Conservation (phyloP, 2,797 vertebrate species). For the Spinibarbus caldwelli region DNA sequence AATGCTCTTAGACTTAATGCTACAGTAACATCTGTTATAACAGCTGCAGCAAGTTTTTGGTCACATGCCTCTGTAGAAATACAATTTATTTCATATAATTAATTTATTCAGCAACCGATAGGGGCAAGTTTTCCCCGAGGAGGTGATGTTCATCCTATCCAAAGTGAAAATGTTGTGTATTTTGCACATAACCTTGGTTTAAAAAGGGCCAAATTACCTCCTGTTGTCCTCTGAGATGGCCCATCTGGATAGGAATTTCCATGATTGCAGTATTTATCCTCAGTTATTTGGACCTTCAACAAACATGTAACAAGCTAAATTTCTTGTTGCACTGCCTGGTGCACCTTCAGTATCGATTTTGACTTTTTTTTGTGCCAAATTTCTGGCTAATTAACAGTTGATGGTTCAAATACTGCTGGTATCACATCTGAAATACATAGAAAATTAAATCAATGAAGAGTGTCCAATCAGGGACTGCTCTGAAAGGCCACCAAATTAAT, state of each 20-base stretch:
- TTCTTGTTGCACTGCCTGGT: background rate
- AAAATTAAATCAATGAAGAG: background rate
- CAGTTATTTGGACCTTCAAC: background rate
- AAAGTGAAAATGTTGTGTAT: background rate
- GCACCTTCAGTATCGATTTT: background rate
- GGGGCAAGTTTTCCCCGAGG: background rate
- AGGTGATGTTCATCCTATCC: background rate
- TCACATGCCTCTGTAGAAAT: background rate
- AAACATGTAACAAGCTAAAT: background rate
- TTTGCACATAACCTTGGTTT: background rate
- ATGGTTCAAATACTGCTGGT: background rate
- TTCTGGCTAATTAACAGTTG: background rate
- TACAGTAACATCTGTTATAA: background rate
- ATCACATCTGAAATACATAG: background rate
- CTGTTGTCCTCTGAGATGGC: background rate
- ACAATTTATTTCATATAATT: background rate
- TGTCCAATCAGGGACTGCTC: background rate
- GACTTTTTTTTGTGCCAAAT: background rate
- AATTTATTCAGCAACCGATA: background rate
- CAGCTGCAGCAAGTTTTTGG: background rate
- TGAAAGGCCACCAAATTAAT: background rate
- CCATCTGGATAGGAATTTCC: background rate
- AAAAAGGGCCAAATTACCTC: background rate
- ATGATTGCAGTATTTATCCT: background rate
- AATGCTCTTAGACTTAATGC: background rate